Conservation (phyloP, 2,797 vertebrate genomes). For the Enteromius anoplus region DNA sequence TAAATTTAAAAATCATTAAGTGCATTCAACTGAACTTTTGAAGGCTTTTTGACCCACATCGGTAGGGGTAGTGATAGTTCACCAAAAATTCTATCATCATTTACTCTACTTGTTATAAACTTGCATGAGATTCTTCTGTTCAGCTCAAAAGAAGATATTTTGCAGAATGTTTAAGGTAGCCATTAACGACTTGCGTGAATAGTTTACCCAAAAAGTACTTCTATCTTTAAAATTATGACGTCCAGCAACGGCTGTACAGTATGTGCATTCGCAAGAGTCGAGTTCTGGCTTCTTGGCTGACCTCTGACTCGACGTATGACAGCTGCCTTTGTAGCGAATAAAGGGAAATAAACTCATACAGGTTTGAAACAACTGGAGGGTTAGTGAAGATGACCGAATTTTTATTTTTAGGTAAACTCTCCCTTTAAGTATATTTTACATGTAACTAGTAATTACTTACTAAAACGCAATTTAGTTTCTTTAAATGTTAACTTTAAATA, state of each 20-base stretch:
- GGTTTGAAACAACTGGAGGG: neutral
- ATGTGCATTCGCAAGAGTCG: too few species aligned
- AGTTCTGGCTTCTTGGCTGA: too few species aligned
- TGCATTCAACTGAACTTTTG: neutral
- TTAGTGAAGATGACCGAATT: neutral
- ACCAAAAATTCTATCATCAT: too few species aligned
- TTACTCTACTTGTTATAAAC: neutral
- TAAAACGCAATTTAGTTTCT: neutral
- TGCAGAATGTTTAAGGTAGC: neutral
- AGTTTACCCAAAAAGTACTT: too few species aligned
- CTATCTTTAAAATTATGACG: too few species aligned
- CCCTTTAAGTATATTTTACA: neutral
- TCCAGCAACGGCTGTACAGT: too few species aligned
- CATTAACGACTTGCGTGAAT: too few species aligned
- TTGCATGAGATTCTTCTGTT: neutral
- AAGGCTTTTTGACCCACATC: neutral
- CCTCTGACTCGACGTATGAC: too few species aligned
- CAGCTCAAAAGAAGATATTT: neutral
- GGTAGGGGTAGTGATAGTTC: neutral
- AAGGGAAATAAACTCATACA: neutral
- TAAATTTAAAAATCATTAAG: neutral
- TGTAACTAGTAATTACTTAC: neutral
- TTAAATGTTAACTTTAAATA: neutral
- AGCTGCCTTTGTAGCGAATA: too few species aligned
- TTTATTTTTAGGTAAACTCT: neutral